phyloP scores from a whole-genome alignment of 1,140 invertebrate species.

The Amphibalanus amphitrite region DNA sequence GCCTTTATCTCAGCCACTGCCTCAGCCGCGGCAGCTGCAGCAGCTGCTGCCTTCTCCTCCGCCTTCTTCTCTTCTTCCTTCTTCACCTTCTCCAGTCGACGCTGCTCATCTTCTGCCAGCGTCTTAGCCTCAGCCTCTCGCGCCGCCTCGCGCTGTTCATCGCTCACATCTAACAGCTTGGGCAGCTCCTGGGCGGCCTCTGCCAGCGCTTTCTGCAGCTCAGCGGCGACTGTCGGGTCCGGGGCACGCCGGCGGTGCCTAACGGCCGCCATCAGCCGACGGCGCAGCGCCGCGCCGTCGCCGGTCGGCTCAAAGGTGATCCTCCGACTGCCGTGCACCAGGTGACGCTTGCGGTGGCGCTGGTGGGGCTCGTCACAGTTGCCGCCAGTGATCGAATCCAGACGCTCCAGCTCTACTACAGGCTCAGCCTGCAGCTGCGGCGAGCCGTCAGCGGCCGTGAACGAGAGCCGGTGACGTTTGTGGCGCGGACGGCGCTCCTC shows the following conservation, averaged over 20 bases:
- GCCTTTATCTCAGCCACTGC: too few relatives aligned
- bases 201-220: constrained; percentile 23
- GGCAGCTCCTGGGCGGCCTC: constrained; percentile 49
- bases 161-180: constrained; percentile 59
- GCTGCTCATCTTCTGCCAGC: not conserved
- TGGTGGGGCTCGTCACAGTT: not conserved
- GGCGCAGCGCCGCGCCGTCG: not conserved
- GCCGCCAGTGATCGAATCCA: not conserved
- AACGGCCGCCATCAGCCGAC: not conserved
- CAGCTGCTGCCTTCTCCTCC: too few relatives aligned
- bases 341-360: not conserved
- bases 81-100: not conserved
- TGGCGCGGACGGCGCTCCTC: not conserved
- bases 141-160: constrained; percentile 62
- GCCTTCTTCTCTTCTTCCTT: not conserved
- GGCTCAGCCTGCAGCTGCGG: not conserved
- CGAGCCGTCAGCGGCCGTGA: too few relatives aligned
- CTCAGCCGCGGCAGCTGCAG: too few relatives aligned
- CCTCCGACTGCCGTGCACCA: not conserved
- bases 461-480: too few relatives aligned
- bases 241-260: not conserved
- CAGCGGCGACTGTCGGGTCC: not conserved
- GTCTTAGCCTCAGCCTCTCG: constrained; percentile 26
- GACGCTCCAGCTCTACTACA: not conserved
- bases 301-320: not conserved